Evolutionary conservation across 2,888 invertebrate genomes (phyloP).

Genomic region (Erebia ligea): DNA sequence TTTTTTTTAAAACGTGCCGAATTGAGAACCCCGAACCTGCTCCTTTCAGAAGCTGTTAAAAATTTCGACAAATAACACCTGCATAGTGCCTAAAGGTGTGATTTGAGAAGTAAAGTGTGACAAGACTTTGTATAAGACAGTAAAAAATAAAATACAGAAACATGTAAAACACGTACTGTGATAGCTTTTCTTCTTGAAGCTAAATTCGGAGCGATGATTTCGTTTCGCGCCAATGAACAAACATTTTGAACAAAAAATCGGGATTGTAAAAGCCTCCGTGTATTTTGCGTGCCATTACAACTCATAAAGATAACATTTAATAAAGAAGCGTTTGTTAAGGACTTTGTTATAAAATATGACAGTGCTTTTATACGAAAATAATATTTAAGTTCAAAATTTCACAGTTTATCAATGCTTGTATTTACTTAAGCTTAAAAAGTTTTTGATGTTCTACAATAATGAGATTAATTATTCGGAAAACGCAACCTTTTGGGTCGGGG

Average conservation of each 20-base stretch:
- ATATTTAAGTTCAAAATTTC: not conserved
- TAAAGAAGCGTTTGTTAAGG: conserved; percentile 61
- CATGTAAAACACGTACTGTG: conserved; percentile 71
- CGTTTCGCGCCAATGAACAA: conserved; percentile 73
- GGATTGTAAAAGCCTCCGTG: conserved; percentile 62
- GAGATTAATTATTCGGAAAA: conserved; percentile 54
- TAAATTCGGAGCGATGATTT: conserved; percentile 73
- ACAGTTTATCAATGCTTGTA: not conserved
- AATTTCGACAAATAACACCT: no score
- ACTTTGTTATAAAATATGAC: conserved; percentile 64
- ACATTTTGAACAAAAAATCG: conserved; percentile 73
- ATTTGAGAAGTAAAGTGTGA: not conserved
- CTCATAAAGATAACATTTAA: conserved; percentile 54
- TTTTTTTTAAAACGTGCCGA: no score
- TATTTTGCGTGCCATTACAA: conserved; percentile 61
- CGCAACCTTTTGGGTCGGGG: conserved; percentile 49
- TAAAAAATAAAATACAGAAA: conserved; percentile 69
- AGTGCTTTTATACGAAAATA: conserved; percentile 39
- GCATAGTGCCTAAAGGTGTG: not conserved
- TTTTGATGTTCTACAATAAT: conserved; percentile 63
- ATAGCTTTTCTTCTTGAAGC: conserved; percentile 70
- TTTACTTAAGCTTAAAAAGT: conserved; percentile 56
- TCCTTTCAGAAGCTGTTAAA: no score
- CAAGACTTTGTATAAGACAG: conserved; percentile 50
- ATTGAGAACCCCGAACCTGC: no score